These are phyloP conservation scores for Electrona antarctica DNA, from an alignment of 2,113 vertebrate species.

Conservation along the genomic window DNA sequence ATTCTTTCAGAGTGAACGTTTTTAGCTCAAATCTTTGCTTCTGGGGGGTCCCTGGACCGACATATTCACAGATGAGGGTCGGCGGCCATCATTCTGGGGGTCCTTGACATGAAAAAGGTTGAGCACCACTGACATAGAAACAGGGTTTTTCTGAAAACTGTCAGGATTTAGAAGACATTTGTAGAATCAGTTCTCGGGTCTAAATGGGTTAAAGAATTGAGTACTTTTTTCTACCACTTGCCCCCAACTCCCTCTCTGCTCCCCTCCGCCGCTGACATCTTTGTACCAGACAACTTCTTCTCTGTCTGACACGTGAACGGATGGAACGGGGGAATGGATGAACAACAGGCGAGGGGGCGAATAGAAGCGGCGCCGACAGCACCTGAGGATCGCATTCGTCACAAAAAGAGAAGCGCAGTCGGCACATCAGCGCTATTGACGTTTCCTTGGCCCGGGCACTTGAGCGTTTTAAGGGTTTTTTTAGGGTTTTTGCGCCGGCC, in stretches of 20 bases:
- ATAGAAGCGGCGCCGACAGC: slow-evolving; percentile 36
- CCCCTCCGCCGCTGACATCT: slow-evolving; percentile 25
- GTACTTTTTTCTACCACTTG: too few relatives aligned
- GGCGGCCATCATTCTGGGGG: too few relatives aligned
- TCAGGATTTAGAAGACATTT: too few relatives aligned
- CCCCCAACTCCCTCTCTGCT: slow-evolving; percentile 14
- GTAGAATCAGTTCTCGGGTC: too few relatives aligned
- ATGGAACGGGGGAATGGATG: slow-evolving; percentile 41
- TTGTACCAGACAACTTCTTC: slow-evolving; percentile 37
- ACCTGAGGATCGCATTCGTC: slow-evolving; percentile 24
- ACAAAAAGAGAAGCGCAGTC: slow-evolving; percentile 33
- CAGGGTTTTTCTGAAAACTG: too few relatives aligned
- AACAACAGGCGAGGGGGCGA: slow-evolving; percentile 16
- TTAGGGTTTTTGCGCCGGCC: not conserved
- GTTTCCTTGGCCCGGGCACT: slow-evolving; percentile 15
- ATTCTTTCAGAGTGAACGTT: too few relatives aligned
- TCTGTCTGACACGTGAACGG: slow-evolving; percentile 21
- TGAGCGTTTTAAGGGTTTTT: not conserved
- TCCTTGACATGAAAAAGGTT: too few relatives aligned
- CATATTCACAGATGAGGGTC: too few relatives aligned
- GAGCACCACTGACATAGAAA: too few relatives aligned
- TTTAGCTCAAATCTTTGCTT: too few relatives aligned
- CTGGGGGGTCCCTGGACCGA: too few relatives aligned
- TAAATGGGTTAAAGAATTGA: too few relatives aligned
- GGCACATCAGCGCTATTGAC: slow-evolving; percentile 1